A percentile compares a stretch with the other conserved stretches of the same genome.
phyloP scores from a whole-genome alignment of 2,113 vertebrate genomes.

The Crotalus tigris region DNA sequence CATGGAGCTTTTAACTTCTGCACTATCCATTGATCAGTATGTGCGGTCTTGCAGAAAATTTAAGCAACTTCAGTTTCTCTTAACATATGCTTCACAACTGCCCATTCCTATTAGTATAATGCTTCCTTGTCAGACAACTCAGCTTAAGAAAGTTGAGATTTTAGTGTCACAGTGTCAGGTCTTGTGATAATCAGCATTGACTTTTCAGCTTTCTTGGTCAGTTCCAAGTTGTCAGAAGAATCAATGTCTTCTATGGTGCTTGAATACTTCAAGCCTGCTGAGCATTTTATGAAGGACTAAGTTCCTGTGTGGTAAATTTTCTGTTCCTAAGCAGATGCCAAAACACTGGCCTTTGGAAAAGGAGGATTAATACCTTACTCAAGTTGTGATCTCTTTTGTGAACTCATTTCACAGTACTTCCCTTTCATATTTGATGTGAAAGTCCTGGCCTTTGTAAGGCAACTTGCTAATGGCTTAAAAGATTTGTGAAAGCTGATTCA shows the following conservation, averaged over 20 bases:
- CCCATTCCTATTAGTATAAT: not conserved
- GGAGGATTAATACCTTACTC: slow-evolving; percentile 5
- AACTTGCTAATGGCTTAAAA: not conserved
- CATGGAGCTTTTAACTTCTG: not conserved
- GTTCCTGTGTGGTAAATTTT: slow-evolving; percentile 1
- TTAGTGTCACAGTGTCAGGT: not conserved
- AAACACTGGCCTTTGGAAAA: slow-evolving; percentile 4
- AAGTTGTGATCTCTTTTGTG: not conserved
- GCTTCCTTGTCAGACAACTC: slow-evolving; percentile 25
- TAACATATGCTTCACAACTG: not conserved
- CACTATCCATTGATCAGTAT: not conserved
- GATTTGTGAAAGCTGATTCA: not conserved
- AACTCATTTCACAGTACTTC: not conserved
- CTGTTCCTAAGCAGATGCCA: not conserved
- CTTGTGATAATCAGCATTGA: not conserved
- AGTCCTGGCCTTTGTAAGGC: not conserved
- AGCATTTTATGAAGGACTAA: slow-evolving; percentile 5
- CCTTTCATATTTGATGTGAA: not conserved
- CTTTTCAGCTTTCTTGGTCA: not conserved
- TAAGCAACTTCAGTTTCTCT: not conserved
- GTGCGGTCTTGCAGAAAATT: not conserved
- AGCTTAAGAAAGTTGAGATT: not conserved
- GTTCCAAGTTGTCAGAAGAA: not conserved
- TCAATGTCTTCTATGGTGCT: not conserved
- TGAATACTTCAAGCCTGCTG: slow-evolving; percentile 11